Percentiles rank a stretch among this genome's conserved stretches.
These are phyloP conservation scores for Stercorarius parasiticus DNA, from an alignment of 2,113 vertebrate species.

Conservation along the genomic window DNA sequence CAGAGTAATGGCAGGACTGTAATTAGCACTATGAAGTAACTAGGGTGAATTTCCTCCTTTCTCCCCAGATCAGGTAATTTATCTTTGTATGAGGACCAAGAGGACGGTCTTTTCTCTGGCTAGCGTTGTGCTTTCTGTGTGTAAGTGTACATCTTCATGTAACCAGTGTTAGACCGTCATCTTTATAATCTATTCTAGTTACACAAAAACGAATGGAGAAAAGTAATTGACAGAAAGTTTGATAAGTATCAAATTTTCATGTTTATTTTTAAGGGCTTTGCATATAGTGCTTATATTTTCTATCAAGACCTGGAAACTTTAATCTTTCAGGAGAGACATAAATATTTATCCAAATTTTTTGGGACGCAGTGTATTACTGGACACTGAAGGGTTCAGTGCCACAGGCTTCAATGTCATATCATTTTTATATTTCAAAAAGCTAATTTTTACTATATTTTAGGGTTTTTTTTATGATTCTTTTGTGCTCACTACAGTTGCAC, in stretches of 20 bases:
- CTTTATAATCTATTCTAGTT: not conserved
- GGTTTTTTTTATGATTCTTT: fast-evolving
- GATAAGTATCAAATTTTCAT: not conserved
- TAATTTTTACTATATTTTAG: not conserved
- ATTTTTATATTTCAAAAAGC: not conserved
- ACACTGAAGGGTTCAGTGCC: not conserved
- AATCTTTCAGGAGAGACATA: not conserved
- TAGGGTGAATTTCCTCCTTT: not conserved
- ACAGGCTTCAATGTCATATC: not conserved
- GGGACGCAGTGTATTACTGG: not conserved
- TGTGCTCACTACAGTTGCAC: not conserved
- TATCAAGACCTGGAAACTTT: not conserved
- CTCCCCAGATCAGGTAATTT: not conserved
- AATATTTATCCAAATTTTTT: not conserved
- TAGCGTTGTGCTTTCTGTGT: not conserved
- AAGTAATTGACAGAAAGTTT: not conserved
- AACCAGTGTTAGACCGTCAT: not conserved
- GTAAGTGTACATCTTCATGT: not conserved
- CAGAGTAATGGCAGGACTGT: not conserved
- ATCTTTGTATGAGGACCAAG: not conserved
- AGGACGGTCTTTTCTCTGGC: not conserved
- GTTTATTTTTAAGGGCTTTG: not conserved
- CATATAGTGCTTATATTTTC: not conserved
- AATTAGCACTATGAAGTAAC: not conserved
- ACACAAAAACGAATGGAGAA: not conserved